Evolutionary conservation across 2,797 vertebrate species (phyloP).

Genomic region (Atherinosoma microstoma): DNA sequence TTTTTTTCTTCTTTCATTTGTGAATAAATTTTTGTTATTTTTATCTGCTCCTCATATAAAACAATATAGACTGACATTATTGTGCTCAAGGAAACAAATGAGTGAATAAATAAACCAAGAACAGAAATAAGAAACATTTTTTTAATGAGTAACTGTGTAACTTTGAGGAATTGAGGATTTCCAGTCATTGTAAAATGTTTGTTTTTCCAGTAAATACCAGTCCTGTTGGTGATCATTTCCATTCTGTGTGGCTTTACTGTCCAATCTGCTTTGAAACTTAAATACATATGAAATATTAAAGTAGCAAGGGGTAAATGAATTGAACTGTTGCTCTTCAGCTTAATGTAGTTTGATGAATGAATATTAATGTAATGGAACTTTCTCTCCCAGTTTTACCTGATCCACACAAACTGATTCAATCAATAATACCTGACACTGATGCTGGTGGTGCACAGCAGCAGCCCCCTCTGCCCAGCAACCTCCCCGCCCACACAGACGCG

Average conservation of each 20-base stretch:
- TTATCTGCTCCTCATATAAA: not conserved
- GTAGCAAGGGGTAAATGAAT: not conserved
- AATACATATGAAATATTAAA: constrained; percentile 3
- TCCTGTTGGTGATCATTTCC: not conserved
- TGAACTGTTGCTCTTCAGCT: not conserved
- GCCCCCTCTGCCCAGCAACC: constrained; percentile 68
- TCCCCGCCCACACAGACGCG: constrained; percentile 41
- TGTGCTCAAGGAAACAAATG: not conserved
- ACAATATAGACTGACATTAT: not conserved
- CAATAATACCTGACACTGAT: constrained; percentile 13
- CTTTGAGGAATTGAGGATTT: too few species aligned
- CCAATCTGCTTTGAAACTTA: not conserved
- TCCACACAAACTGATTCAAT: constrained; percentile 13
- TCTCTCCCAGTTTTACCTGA: constrained; percentile 6
- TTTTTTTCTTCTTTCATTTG: not conserved
- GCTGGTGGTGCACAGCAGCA: constrained; percentile 18
- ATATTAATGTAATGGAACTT: constrained; percentile 6
- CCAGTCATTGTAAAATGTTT: not conserved
- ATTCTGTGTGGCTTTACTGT: constrained; percentile 1
- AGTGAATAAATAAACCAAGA: not conserved
- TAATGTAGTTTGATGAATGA: not conserved
- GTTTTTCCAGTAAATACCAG: not conserved
- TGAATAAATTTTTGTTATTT: constrained; percentile 1
- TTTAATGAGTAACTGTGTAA: not conserved
- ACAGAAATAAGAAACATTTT: not conserved